Percentiles rank a stretch among this genome's conserved stretches.
Conservation (phyloP, 2,888 invertebrate species). For the Eilema sororculum region DNA sequence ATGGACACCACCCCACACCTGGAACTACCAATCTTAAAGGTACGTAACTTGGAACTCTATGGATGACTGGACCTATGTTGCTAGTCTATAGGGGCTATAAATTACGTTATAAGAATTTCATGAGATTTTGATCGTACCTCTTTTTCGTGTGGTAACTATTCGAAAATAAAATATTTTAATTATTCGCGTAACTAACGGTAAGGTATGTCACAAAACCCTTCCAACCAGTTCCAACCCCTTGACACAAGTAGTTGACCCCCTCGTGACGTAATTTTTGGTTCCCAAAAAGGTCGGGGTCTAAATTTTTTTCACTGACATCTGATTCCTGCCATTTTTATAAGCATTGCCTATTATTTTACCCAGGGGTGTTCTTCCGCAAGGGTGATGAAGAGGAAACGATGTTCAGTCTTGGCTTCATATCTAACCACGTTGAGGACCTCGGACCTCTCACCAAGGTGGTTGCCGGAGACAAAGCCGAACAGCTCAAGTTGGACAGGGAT, state of each 20-base stretch:
- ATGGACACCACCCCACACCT: conserved; percentile 93
- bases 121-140: too few species aligned
- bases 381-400: conserved; percentile 89
- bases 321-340: not conserved
- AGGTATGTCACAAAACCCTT: too few species aligned
- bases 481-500: conserved; percentile 88
- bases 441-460: conserved; percentile 91
- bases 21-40: conserved; percentile 83
- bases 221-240: too few species aligned
- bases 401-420: conserved; percentile 94
- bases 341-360: conserved; percentile 17
- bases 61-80: not conserved
- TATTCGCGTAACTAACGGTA: too few species aligned
- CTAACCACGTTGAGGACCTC: conserved; percentile 93
- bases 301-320: not conserved
- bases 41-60: conserved; percentile 31
- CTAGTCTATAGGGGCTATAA: too few species aligned
- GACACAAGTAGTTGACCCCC: too few species aligned
- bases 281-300: too few species aligned
- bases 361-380: conserved; percentile 90
- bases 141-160: too few species aligned
- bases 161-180: too few species aligned
- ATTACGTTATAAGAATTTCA: not conserved
- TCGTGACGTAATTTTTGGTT: too few species aligned
- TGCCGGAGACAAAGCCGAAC: conserved; percentile 84